Percentiles rank a stretch among this genome's conserved stretches.
phyloP scores from a whole-genome alignment of 2,113 vertebrate species.

The Limanda limanda region DNA sequence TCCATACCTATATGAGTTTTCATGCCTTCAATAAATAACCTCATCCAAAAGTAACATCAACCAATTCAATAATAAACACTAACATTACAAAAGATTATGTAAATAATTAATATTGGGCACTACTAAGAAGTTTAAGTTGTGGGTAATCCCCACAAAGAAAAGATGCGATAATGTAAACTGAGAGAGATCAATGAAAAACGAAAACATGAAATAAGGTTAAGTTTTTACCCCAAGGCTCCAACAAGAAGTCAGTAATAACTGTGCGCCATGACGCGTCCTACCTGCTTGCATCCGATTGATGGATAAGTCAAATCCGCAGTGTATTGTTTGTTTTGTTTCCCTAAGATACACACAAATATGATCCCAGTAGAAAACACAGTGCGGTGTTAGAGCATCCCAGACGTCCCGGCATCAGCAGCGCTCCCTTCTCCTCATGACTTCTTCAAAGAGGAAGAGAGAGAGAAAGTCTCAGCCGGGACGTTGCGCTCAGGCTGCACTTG shows the following conservation, averaged over 20 bases:
- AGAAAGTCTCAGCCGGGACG: slow-evolving; percentile 70
- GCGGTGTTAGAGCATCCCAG: slow-evolving; percentile 64
- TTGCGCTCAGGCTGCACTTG: slow-evolving; percentile 79
- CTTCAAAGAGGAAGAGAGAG: slow-evolving; percentile 64
- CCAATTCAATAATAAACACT: too few species aligned
- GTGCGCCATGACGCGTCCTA: slow-evolving; percentile 56
- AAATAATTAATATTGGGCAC: too few species aligned
- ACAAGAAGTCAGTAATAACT: background rate
- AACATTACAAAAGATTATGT: too few species aligned
- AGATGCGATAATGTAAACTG: too few species aligned
- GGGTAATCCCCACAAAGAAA: too few species aligned
- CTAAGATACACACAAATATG: slow-evolving; percentile 58
- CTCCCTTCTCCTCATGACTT: slow-evolving; percentile 76
- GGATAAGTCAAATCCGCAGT: slow-evolving; percentile 69
- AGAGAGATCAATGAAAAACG: background rate
- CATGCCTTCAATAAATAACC: background rate
- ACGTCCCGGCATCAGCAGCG: slow-evolving; percentile 67
- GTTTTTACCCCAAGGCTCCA: background rate
- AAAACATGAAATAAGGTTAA: background rate
- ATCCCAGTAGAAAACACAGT: slow-evolving; percentile 58
- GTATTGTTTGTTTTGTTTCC: slow-evolving; percentile 64
- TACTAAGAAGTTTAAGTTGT: too few species aligned
- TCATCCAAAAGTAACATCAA: too few species aligned
- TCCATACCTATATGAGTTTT: background rate
- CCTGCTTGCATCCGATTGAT: slow-evolving; percentile 83